Evolutionary conservation across 2,888 invertebrate species (phyloP).

Genomic region (Strigamia maritima): DNA sequence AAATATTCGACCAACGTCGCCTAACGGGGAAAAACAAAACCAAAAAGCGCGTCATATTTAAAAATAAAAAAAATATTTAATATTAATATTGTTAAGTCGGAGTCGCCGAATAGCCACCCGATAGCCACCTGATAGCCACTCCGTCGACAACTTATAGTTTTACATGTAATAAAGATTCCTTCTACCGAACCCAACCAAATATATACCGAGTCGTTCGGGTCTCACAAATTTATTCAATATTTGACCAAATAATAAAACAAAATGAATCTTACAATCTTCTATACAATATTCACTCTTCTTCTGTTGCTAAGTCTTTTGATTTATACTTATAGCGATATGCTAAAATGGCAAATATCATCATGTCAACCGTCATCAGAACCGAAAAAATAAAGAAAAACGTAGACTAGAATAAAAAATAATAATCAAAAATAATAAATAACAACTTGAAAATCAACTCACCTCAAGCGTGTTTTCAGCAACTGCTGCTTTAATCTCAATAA

Average conservation of each 20-base stretch:
- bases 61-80: too few species aligned
- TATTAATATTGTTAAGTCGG: too few species aligned
- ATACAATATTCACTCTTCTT: background rate
- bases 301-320: background rate
- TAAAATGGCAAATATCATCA: slow-evolving; percentile 75
- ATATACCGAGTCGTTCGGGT: too few species aligned
- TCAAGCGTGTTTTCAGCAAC: background rate
- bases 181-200: too few species aligned
- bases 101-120: too few species aligned
- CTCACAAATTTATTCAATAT: too few species aligned
- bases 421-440: background rate
- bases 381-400: slow-evolving; percentile 84
- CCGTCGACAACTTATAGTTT: too few species aligned
- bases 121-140: too few species aligned
- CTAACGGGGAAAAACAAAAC: too few species aligned
- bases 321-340: background rate
- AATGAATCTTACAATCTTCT: background rate
- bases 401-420: slow-evolving; percentile 64
- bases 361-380: slow-evolving; percentile 75
- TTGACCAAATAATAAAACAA: background rate
- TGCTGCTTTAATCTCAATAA: slow-evolving; percentile 42
- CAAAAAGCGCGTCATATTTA: too few species aligned
- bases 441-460: background rate
- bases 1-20: too few species aligned
- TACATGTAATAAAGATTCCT: too few species aligned